phyloP scores from a whole-genome alignment of 23 tunicate genomes.

The Corella eumyota region DNA sequence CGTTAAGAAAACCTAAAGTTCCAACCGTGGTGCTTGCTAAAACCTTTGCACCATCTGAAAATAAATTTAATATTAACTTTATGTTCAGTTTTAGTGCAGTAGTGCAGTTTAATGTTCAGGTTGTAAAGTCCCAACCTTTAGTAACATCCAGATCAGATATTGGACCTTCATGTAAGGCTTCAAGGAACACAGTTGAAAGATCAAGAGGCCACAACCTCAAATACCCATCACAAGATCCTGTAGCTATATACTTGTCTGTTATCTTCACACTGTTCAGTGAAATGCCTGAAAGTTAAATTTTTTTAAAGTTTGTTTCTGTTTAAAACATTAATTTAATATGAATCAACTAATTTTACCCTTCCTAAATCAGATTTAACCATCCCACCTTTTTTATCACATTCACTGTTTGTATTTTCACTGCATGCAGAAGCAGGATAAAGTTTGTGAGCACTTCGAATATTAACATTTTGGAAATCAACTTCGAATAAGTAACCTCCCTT shows the following conservation, averaged over 20 bases:
- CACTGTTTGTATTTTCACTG: background rate
- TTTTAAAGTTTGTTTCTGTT: too few relatives aligned
- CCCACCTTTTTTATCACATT: background rate
- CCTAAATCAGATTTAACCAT: background rate
- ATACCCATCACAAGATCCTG: conserved; percentile 82
- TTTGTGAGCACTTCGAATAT: conserved; percentile 15
- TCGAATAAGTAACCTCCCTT: conserved; percentile 62
- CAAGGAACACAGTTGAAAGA: conserved; percentile 71
- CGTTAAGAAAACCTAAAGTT: conserved; percentile 75
- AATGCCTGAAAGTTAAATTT: conserved; percentile 18
- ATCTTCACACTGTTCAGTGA: conserved; percentile 34
- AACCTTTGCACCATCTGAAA: conserved; percentile 72
- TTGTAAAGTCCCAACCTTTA: conserved; percentile 20
- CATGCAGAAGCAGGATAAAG: conserved; percentile 37
- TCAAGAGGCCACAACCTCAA: conserved; percentile 86
- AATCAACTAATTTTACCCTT: background rate
- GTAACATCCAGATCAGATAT: conserved; percentile 51
- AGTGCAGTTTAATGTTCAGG: background rate
- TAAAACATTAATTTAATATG: background rate
- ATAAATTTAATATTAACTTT: background rate
- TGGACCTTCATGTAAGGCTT: conserved; percentile 84
- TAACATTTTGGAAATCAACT: conserved; percentile 61
- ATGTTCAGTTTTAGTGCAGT: background rate
- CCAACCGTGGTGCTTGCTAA: conserved; percentile 57
- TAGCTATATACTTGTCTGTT: conserved; percentile 41